Conservation (phyloP, 2,888 invertebrate genomes). For the Coecobrya sp. region DNA sequence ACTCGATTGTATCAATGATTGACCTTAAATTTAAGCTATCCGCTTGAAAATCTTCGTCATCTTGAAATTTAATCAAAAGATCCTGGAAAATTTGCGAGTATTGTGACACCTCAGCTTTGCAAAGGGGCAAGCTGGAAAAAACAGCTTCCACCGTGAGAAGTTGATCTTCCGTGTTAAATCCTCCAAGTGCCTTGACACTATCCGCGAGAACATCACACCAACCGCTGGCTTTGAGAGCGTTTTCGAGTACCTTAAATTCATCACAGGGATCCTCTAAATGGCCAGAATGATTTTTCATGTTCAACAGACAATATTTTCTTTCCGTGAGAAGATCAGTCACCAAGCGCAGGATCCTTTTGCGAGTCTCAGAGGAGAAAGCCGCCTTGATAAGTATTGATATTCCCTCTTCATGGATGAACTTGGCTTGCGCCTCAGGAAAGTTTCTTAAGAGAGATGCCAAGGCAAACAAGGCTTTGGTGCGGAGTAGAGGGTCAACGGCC, state of each 20-base stretch:
- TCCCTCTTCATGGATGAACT: slow-evolving; percentile 84
- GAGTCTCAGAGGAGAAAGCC: slow-evolving; percentile 82
- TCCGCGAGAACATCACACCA: slow-evolving; percentile 85
- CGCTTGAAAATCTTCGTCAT: slow-evolving; percentile 80
- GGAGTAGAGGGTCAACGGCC: slow-evolving; percentile 80
- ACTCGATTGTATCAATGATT: slow-evolving; percentile 71
- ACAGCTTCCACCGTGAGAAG: slow-evolving; percentile 82
- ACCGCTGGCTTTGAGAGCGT: slow-evolving; percentile 78
- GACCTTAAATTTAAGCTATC: slow-evolving; percentile 66
- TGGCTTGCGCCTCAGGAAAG: slow-evolving; percentile 83
- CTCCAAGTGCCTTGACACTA: slow-evolving; percentile 79
- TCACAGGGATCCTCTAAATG: slow-evolving; percentile 82
- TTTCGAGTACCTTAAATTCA: slow-evolving; percentile 76
- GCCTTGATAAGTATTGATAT: slow-evolving; percentile 83
- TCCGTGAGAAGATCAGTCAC: slow-evolving; percentile 84
- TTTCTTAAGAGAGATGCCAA: slow-evolving; percentile 84
- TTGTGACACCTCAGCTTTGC: slow-evolving; percentile 51
- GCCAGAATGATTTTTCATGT: slow-evolving; percentile 70
- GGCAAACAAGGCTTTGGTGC: slow-evolving; percentile 84
- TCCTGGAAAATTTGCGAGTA: slow-evolving; percentile 67
- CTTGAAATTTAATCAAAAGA: slow-evolving; percentile 77
- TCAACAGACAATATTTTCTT: slow-evolving; percentile 79
- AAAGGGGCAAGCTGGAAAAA: slow-evolving; percentile 78
- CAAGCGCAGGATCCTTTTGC: slow-evolving; percentile 82
- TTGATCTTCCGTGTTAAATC: slow-evolving; percentile 84